These are phyloP conservation scores for Oryzias melastigma DNA, from an alignment of 2,113 vertebrate genomes.

Conservation along the genomic window DNA sequence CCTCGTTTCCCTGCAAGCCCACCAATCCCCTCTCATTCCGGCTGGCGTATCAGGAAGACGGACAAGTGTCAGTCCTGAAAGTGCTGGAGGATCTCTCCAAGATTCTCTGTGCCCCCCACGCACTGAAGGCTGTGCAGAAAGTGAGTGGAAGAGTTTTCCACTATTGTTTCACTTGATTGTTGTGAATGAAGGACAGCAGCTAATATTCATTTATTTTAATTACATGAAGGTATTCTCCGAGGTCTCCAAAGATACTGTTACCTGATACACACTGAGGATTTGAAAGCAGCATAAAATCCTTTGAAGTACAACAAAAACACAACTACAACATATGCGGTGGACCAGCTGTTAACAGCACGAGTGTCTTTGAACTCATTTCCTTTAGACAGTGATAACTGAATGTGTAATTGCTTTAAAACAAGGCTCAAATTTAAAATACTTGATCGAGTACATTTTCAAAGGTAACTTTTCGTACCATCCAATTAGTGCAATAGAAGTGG, in stretches of 20 bases:
- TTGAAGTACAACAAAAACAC: too few species aligned
- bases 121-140: not conserved
- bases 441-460: conserved; percentile 7
- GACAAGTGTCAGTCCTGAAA: conserved; percentile 59
- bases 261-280: too few species aligned
- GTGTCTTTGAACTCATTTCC: too few species aligned
- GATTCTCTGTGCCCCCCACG: conserved; percentile 24
- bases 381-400: too few species aligned
- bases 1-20: conserved; percentile 10
- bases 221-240: too few species aligned
- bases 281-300: too few species aligned
- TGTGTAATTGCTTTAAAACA: too few species aligned
- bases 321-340: too few species aligned
- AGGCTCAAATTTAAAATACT: too few species aligned
- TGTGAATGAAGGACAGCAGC: conserved; percentile 20
- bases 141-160: not conserved
- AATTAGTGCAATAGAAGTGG: conserved; percentile 51
- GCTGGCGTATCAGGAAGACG: conserved; percentile 46
- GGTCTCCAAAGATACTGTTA: too few species aligned
- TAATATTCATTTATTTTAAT: conserved; percentile 12
- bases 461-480: conserved; percentile 22
- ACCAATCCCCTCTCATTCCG: conserved; percentile 27
- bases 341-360: too few species aligned
- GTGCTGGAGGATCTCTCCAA: conserved; percentile 21
- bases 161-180: conserved; percentile 25